Evolutionary conservation across 1,140 invertebrate genomes (phyloP), one percentile per base, ranked within the genome.

Genomic region (Araneus ventricosus): DNA sequence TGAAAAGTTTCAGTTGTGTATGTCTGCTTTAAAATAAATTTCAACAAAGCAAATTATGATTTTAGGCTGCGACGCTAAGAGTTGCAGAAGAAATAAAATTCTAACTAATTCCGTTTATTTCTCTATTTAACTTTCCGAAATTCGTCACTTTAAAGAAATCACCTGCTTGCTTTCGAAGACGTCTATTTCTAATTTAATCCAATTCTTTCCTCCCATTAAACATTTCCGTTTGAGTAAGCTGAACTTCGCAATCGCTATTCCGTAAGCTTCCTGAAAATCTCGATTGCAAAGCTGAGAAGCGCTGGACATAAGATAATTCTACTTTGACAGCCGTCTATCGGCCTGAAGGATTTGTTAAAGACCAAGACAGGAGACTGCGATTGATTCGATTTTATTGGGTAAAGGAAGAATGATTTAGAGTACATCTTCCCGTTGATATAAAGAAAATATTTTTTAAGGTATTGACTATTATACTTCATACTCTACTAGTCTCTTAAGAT

Each of bases 221-320:
- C 34, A 75, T 75, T 75, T 75, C 70, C 27, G 14, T 75, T 14
- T 75, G 70, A 10, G 63, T 1, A 27, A 52, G 14, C 45, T 14
- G 45, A 63, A 63, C 22, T 20, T 75, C 27, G 17, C 30, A 4
- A 22, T 37, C 70, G 14, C 34, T 75, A 75, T 75, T 82, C 41
- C 8, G 37, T 82, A 82, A 82, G 80, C 80, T 82, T 82, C 14
- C 27, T 82, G 41, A 41, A 52, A 82, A 82, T 82, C 80, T 82
- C 80, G 24, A 39, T 7, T n/a, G 20, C 41, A 45, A 22, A 52
- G 37, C 41, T 52, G 22, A 27, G 22, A 17, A n/a, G 27, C 24
- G 6, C 80, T 82, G 22, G 80, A 82, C 80, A 27, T 45, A 41
- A 39, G 80, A 82, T 82, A 82, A 82, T 82, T 82, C 80, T n/a